These are phyloP conservation scores for cat (Felis catus) DNA, from an alignment of 2,113 vertebrate genomes.

Conservation along the genomic window DNA sequence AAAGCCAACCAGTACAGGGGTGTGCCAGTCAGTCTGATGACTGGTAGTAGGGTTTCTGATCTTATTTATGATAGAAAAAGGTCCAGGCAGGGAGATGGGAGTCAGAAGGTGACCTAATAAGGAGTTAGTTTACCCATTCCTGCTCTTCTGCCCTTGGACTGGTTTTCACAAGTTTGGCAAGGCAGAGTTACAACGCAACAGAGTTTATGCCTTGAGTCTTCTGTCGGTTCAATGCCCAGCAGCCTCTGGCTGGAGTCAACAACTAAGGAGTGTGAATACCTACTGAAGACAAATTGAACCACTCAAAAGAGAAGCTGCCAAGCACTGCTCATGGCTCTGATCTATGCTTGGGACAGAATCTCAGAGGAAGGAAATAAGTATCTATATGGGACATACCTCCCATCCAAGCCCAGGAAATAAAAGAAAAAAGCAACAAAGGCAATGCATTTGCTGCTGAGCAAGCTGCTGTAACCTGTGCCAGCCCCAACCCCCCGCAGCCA, in stretches of 20 bases:
- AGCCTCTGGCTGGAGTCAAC: neutral
- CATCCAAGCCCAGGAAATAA: neutral
- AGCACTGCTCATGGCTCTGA: neutral
- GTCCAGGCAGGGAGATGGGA: neutral
- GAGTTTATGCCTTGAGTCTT: neutral
- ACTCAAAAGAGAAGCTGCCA: neutral
- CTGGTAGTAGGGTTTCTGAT: neutral
- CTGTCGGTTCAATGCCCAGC: neutral
- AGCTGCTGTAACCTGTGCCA: neutral
- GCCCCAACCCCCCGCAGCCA: neutral
- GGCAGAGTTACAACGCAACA: neutral
- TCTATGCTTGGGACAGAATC: neutral
- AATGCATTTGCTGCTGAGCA: neutral
- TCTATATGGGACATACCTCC: neutral
- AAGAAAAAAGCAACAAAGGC: neutral
- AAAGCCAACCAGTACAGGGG: neutral
- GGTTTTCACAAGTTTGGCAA: neutral
- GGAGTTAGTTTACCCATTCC: neutral
- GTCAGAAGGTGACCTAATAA: neutral
- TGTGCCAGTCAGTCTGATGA: neutral
- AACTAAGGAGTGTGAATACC: neutral
- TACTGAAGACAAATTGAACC: neutral
- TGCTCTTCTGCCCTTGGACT: neutral
- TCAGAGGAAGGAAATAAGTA: neutral
- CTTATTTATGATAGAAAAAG: slow-evolving; percentile 8